Conservation (phyloP, 2,888 invertebrate species). For the Troglohyphantes excavatus region DNA sequence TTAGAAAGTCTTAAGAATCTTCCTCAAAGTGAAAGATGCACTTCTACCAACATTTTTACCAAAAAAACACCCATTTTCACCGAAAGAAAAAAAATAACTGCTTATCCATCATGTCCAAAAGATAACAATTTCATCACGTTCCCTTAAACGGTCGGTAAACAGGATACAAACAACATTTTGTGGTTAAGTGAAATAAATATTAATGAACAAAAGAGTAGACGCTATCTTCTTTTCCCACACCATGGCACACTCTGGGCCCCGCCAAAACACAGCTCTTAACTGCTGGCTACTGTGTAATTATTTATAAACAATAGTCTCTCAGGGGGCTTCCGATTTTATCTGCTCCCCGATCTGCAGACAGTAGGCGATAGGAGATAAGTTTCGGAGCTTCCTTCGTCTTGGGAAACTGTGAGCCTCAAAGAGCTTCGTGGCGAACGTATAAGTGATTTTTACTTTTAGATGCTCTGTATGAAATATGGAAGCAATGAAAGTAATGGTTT, state of each 20-base stretch:
- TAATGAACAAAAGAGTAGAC: slow-evolving; percentile 49
- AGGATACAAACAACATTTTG: slow-evolving; percentile 61
- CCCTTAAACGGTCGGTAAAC: slow-evolving; percentile 53
- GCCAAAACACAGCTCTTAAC: slow-evolving; percentile 70
- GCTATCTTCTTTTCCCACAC: slow-evolving; percentile 45
- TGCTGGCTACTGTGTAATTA: slow-evolving; percentile 74
- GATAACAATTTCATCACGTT: slow-evolving; percentile 69
- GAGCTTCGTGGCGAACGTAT: no score
- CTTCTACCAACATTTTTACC: no score
- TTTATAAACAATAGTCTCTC: slow-evolving; percentile 72
- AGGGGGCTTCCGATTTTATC: slow-evolving; percentile 53
- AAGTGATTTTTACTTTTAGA: no score
- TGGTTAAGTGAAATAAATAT: slow-evolving; percentile 71
- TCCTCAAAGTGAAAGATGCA: no score
- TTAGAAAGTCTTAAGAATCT: no score
- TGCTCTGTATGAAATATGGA: no score
- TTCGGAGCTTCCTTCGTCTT: no score
- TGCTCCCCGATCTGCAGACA: neutral
- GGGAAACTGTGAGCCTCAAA: no score
- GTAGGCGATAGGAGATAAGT: no score
- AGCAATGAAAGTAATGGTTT: no score
- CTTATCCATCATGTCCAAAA: slow-evolving; percentile 45
- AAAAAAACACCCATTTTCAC: neutral
- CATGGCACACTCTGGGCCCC: slow-evolving; percentile 64
- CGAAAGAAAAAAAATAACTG: no score